Evolutionary conservation across 2,113 vertebrate species (phyloP), one percentile per base, ranked within the genome.

Genomic region (Coreoperca whiteheadi): DNA sequence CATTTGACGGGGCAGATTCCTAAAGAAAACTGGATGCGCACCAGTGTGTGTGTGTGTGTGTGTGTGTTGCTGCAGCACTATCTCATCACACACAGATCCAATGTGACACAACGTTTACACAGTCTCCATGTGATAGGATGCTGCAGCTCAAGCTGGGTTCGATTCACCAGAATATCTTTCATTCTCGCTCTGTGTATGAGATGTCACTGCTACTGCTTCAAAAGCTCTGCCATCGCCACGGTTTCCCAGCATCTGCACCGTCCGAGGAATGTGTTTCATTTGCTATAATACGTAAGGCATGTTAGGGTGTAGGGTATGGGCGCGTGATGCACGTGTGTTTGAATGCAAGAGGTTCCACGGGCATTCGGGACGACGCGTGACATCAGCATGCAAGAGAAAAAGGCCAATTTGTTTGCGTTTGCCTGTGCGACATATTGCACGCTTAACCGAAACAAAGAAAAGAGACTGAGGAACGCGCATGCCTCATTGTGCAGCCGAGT

Each of bases 51-150:
- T 21, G 54, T 34, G 16, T 21, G 61, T 48, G 43, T 68, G 61
- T 48, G 43, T 68, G 54, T 34, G 16, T 21, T 30, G 46, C 61
- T 54, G 46, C 74, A 12, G 20, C 69, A 18, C 39, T 43, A 48
- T 63, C 34, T 34, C 66, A 48, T 46, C 71, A 73, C 32, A 5
- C 59, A 37, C 59, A 69, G 56, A 74, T 56, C 54, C 15, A 43
- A 77, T 60, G 67, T 81, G 82, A 87, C 79, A 85, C 21, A 56
- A 57, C 23, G 12, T 76, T 64, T 76, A 60, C 71, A 71, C 32
- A 79, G 64, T 39, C 15, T 51, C 30, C 12, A 9, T 34, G 43
- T 77, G 68, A 80, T 56, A 34, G 64, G 61, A 69, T 59, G 67
- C 69, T 74, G 70, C 37, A 43, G 51, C 74, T 82, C 30, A 32